Percentiles rank a stretch among this genome's conserved stretches.
Conservation (phyloP, 2,888 invertebrate species). For the Hesperia comma region DNA sequence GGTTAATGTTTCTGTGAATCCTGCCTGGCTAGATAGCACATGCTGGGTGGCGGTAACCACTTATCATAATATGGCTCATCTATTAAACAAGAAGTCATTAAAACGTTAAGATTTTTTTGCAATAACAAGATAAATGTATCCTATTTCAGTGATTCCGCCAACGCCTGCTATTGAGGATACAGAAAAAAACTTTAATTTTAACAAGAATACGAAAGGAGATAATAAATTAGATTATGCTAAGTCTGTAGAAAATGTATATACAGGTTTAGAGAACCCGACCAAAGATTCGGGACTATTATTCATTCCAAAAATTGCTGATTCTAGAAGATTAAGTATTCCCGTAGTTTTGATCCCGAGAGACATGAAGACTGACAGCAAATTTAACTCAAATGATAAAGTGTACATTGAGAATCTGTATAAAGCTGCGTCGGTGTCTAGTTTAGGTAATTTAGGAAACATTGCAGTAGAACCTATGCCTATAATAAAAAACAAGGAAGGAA, state of each 20-base stretch:
- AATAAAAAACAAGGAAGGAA: slow-evolving; percentile 77
- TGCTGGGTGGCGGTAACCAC: no score
- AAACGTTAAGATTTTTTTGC: no score
- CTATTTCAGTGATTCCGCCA: slow-evolving; percentile 74
- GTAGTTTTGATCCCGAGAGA: slow-evolving; percentile 71
- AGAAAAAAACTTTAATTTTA: slow-evolving; percentile 65
- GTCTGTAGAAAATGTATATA: slow-evolving; percentile 72
- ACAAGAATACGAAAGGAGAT: slow-evolving; percentile 43
- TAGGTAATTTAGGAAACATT: slow-evolving; percentile 74
- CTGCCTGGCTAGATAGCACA: no score
- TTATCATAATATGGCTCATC: no score
- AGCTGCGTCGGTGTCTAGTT: slow-evolving; percentile 75
- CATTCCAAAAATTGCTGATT: slow-evolving; percentile 66
- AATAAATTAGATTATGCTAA: slow-evolving; percentile 54
- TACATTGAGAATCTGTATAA: slow-evolving; percentile 77
- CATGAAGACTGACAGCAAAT: slow-evolving; percentile 63
- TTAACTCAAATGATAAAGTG: slow-evolving; percentile 72
- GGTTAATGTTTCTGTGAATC: no score
- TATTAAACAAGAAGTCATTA: no score
- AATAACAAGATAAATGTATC: background rate
- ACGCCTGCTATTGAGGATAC: slow-evolving; percentile 70
- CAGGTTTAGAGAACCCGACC: slow-evolving; percentile 52
- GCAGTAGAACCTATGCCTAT: slow-evolving; percentile 77
- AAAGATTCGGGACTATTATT: slow-evolving; percentile 65
- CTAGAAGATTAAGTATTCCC: slow-evolving; percentile 73